Conservation (phyloP, 2,113 vertebrate species). For the Nibea albiflora region DNA sequence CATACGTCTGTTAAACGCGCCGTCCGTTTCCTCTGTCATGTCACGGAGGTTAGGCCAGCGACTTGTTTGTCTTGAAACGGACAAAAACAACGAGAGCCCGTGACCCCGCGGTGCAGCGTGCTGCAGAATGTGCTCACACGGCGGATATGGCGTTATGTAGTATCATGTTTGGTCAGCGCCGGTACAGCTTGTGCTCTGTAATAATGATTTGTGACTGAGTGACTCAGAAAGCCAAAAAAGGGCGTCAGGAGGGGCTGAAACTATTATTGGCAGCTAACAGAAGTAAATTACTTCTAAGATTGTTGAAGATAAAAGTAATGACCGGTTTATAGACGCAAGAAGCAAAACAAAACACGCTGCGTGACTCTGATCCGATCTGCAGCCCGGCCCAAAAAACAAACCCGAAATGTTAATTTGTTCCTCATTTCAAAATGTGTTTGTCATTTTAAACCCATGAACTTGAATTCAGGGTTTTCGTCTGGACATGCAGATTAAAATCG, state of each 20-base stretch:
- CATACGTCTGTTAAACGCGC: background rate
- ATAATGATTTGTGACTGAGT: background rate
- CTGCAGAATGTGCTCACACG: background rate
- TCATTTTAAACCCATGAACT: background rate
- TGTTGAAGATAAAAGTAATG: background rate
- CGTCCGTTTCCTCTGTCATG: slow-evolving; percentile 4
- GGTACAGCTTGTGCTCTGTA: background rate
- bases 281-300: background rate
- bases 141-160: background rate
- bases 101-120: background rate
- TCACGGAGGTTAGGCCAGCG: background rate
- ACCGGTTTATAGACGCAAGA: background rate
- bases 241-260: background rate
- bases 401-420: background rate
- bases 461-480: background rate
- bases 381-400: background rate
- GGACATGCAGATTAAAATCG: background rate
- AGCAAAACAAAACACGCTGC: too few species aligned
- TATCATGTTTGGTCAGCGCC: background rate
- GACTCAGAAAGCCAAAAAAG: too few species aligned
- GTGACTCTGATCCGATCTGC: background rate
- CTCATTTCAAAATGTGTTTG: background rate
- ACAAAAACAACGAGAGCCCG: background rate
- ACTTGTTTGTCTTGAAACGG: slow-evolving; percentile 10
- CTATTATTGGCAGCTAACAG: background rate